phyloP scores from a whole-genome alignment of 2,888 invertebrate species.

The Acanthococcus lagerstroemiae region DNA sequence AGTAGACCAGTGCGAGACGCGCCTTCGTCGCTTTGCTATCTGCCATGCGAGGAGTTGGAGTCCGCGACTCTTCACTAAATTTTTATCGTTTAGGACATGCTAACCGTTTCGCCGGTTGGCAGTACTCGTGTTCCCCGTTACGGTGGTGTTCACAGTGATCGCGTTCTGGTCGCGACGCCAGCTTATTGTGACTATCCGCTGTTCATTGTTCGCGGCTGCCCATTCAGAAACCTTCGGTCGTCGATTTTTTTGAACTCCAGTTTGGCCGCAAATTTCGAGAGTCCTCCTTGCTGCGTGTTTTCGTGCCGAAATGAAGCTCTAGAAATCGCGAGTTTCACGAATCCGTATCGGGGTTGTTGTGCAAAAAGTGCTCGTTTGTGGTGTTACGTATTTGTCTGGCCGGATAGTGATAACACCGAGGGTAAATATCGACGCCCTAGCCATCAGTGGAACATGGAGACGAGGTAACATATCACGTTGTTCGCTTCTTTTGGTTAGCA shows the following conservation, averaged over 20 bases:
- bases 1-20: not conserved
- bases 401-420: too few species aligned
- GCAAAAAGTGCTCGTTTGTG: too few species aligned
- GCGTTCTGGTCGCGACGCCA: not conserved
- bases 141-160: not conserved
- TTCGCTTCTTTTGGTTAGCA: too few species aligned
- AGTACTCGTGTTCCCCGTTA: not conserved
- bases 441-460: too few species aligned
- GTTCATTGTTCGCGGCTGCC: not conserved
- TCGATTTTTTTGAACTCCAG: not conserved
- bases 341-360: too few species aligned
- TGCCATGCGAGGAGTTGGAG: not conserved
- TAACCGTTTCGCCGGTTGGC: not conserved
- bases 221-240: not conserved
- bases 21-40: not conserved
- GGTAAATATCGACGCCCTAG: too few species aligned
- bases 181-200: not conserved
- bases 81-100: not conserved
- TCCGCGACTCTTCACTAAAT: not conserved
- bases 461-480: too few species aligned
- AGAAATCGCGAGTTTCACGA: too few species aligned
- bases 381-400: too few species aligned
- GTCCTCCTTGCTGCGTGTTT: not conserved
- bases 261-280: not conserved
- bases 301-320: too few species aligned